These are phyloP conservation scores for Platerodrilus igneus DNA, from an alignment of 2,888 invertebrate species.

Conservation along the genomic window DNA sequence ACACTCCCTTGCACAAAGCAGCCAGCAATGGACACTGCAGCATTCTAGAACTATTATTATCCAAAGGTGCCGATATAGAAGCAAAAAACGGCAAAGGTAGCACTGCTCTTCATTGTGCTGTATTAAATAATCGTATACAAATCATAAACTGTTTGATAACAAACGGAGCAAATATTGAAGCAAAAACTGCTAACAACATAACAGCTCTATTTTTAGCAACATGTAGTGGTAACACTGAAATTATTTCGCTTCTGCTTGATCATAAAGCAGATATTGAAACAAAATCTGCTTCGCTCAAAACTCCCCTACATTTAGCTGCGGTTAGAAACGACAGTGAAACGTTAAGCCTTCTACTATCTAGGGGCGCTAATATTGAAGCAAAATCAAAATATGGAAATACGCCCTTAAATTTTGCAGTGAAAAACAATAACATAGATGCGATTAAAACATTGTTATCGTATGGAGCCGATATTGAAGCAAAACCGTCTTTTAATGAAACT, in stretches of 20 bases:
- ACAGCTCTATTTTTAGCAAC: slow-evolving; percentile 5
- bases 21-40: background rate
- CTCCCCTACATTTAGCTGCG: background rate
- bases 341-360: background rate
- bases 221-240: too few species aligned
- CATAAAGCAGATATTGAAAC: too few species aligned
- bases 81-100: background rate
- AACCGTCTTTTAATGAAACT: background rate
- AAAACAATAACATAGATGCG: background rate
- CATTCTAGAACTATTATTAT: background rate
- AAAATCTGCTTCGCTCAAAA: too few species aligned
- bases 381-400: background rate
- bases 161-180: background rate
- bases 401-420: slow-evolving; percentile 1
- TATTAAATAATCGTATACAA: background rate
- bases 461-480: background rate
- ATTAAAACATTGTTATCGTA: background rate
- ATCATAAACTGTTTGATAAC: background rate
- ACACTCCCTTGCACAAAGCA: slow-evolving; percentile 1
- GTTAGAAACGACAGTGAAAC: too few species aligned
- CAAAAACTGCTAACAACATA: background rate
- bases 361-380: slow-evolving; percentile 2
- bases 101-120: slow-evolving; percentile 5
- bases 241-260: too few species aligned
- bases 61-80: slow-evolving; percentile 2